Conservation (phyloP, 2,888 invertebrate genomes). For the Eupelmus urozonus region DNA sequence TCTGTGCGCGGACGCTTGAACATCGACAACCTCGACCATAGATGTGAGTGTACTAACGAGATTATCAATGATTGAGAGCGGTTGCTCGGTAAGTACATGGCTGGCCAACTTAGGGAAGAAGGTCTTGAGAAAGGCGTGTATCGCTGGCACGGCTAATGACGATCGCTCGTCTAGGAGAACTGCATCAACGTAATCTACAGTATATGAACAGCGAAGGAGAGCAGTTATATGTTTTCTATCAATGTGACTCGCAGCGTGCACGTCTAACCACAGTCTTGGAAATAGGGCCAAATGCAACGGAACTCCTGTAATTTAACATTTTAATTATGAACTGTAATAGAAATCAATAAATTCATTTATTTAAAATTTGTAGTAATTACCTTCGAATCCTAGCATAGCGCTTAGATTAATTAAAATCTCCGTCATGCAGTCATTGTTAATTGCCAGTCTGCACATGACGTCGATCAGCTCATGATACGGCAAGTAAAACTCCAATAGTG, state of each 20-base stretch:
- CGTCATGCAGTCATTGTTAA: conserved; percentile 91
- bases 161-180: conserved; percentile 91
- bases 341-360: background rate
- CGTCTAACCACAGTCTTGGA: conserved; percentile 94
- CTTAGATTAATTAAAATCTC: conserved; percentile 91
- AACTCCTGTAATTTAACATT: conserved; percentile 78
- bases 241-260: conserved; percentile 85
- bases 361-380: conserved; percentile 63
- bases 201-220: conserved; percentile 88
- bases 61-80: conserved; percentile 81
- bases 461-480: conserved; percentile 95
- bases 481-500: conserved; percentile 86
- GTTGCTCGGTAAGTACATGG: conserved; percentile 82
- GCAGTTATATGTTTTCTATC: conserved; percentile 90
- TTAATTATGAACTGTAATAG: background rate
- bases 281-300: conserved; percentile 93
- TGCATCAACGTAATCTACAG: conserved; percentile 94
- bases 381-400: conserved; percentile 94
- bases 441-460: conserved; percentile 90
- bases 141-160: conserved; percentile 89
- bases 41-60: conserved; percentile 81
- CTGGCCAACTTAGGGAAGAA: conserved; percentile 92
- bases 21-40: conserved; percentile 79
- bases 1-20: conserved; percentile 78
- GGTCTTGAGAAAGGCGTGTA: conserved; percentile 91